Evolutionary conservation across 2,113 vertebrate species (phyloP).

Genomic region (Terrapene triunguis): DNA sequence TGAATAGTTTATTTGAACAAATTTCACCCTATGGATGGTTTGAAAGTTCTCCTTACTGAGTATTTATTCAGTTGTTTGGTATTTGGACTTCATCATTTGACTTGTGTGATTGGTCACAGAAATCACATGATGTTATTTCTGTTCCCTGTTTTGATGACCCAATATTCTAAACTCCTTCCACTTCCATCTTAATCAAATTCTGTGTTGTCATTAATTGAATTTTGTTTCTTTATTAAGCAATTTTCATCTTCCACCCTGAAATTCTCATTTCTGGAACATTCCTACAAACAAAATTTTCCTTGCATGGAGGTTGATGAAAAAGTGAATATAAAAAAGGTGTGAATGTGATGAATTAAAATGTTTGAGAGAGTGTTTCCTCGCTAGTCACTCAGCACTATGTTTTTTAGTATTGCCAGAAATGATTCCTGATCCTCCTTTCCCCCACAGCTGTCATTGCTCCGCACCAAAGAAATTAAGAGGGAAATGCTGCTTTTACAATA

Average conservation of each 20-base stretch:
- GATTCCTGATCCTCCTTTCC: not conserved
- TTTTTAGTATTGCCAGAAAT: conserved; percentile 18
- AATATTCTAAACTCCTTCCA: not conserved
- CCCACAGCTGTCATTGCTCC: not conserved
- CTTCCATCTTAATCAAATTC: not conserved
- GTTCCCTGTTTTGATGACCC: not conserved
- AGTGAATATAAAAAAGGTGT: not conserved
- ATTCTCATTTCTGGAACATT: not conserved
- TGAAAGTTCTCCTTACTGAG: not conserved
- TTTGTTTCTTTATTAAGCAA: not conserved
- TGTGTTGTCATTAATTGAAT: not conserved
- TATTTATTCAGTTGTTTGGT: not conserved
- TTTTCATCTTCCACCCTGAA: not conserved
- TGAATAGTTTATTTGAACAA: not conserved
- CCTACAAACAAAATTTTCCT: not conserved
- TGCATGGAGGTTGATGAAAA: fast-evolving
- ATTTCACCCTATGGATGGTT: fast-evolving
- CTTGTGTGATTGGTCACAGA: not conserved
- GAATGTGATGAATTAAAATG: not conserved
- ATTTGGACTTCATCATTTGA: not conserved
- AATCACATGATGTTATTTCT: not conserved
- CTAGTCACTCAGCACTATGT: not conserved
- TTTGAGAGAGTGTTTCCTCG: not conserved
- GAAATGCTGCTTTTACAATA: conserved; percentile 42
- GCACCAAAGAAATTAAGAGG: conserved; percentile 37